A percentile compares a stretch with the other conserved stretches of the same genome.
phyloP scores from a whole-genome alignment of 2,888 invertebrate species.

The Augiades crinisus region DNA sequence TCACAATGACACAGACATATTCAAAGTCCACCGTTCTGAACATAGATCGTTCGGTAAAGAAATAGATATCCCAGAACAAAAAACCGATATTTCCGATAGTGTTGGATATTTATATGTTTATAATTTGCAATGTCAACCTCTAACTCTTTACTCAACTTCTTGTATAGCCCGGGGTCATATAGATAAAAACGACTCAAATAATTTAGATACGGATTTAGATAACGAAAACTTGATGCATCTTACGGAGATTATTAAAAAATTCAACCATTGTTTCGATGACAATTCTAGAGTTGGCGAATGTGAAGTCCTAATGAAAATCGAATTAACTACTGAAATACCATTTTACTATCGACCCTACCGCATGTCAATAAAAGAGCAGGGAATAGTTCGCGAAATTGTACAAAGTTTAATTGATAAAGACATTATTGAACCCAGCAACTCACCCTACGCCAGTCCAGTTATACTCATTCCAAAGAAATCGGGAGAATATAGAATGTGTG shows the following conservation, averaged over 20 bases:
- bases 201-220: background rate
- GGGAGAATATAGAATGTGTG: slow-evolving; percentile 4
- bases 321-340: slow-evolving; percentile 1
- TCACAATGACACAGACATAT: background rate
- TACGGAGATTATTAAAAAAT: background rate
- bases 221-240: background rate
- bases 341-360: background rate
- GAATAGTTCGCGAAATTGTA: background rate
- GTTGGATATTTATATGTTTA: background rate
- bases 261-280: background rate
- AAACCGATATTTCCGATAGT: background rate
- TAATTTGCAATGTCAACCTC: background rate
- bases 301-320: slow-evolving; percentile 2
- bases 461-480: background rate
- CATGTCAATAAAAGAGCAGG: background rate
- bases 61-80: background rate
- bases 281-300: background rate
- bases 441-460: background rate
- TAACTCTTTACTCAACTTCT: background rate
- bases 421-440: slow-evolving; percentile 3
- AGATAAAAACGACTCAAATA: background rate
- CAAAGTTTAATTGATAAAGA: background rate
- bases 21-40: background rate
- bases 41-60: background rate
- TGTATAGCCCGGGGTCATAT: slow-evolving; percentile 4